Evolutionary conservation across 2,888 invertebrate species (phyloP).

Genomic region (Epistrophella euchroma): DNA sequence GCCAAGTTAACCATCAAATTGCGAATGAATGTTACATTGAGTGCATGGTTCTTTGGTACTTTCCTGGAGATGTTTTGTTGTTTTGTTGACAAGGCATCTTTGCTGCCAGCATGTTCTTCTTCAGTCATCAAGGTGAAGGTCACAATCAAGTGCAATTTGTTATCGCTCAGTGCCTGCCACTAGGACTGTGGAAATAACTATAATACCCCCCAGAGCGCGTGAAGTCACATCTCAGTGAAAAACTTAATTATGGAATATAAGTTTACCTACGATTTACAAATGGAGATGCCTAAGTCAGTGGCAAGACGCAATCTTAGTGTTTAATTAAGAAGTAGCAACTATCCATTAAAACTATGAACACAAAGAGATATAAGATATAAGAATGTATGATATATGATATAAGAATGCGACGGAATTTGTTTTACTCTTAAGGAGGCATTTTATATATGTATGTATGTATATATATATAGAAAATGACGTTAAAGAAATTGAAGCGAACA

Average conservation of each 20-base stretch:
- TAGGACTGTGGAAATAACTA: neutral
- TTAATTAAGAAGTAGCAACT: conserved; percentile 57
- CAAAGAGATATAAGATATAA: too few species aligned
- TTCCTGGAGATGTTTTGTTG: conserved; percentile 4
- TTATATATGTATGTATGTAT: too few species aligned
- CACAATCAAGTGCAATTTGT: conserved; percentile 73
- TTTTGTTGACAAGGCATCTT: conserved; percentile 26
- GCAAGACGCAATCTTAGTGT: conserved; percentile 24
- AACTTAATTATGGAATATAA: conserved; percentile 58
- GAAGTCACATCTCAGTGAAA: conserved; percentile 30
- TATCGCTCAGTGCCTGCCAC: conserved; percentile 22
- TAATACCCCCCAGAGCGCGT: conserved; percentile 9
- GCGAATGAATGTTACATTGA: conserved; percentile 61
- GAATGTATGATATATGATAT: too few species aligned
- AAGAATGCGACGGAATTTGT: conserved; percentile 44
- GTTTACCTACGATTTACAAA: conserved; percentile 30
- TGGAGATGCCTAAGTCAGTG: conserved; percentile 36
- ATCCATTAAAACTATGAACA: conserved; percentile 49
- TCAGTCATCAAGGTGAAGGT: conserved; percentile 63
- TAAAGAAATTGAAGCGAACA: conserved; percentile 10
- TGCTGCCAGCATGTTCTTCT: conserved; percentile 20
- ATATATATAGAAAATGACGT: neutral
- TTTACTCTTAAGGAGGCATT: conserved; percentile 5
- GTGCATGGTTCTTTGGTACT: conserved; percentile 37
- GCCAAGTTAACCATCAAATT: conserved; percentile 39